Conservation (phyloP, 2,797 vertebrate genomes). For the Poecilia velifera region DNA sequence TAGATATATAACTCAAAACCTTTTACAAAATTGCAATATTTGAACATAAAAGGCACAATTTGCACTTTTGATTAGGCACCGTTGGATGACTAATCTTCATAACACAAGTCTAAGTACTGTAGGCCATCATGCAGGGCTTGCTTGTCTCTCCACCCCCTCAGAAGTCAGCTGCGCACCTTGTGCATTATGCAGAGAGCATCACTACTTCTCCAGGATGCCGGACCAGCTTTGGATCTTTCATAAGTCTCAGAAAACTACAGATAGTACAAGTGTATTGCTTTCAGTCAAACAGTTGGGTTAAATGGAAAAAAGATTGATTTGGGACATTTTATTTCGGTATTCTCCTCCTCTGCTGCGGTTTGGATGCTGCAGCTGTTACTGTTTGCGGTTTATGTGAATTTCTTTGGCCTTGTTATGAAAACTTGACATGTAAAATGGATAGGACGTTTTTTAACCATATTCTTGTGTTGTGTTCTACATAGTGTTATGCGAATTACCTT, state of each 20-base stretch:
- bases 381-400: constrained; percentile 13
- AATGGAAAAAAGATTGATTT: neutral
- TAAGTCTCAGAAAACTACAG: constrained; percentile 8
- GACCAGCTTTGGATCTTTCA: constrained; percentile 28
- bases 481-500: constrained; percentile 31
- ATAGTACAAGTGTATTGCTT: neutral
- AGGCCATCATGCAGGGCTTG: constrained; percentile 71
- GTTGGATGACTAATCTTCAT: constrained; percentile 54
- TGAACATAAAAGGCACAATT: neutral
- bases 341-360: neutral
- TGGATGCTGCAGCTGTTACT: neutral
- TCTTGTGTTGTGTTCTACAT: constrained; percentile 4
- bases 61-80: constrained; percentile 41
- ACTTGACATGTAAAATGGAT: neutral
- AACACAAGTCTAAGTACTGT: constrained; percentile 51
- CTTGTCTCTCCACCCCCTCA: constrained; percentile 62
- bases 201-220: constrained; percentile 45
- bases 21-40: neutral
- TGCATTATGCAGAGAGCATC: constrained; percentile 77
- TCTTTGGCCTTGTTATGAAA: constrained; percentile 10
- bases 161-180: constrained; percentile 79
- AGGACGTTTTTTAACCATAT: constrained; percentile 11
- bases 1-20: neutral
- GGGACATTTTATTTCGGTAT: neutral
- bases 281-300: neutral